Conservation (phyloP, 2,797 vertebrate genomes). For the Rhinella marina region DNA sequence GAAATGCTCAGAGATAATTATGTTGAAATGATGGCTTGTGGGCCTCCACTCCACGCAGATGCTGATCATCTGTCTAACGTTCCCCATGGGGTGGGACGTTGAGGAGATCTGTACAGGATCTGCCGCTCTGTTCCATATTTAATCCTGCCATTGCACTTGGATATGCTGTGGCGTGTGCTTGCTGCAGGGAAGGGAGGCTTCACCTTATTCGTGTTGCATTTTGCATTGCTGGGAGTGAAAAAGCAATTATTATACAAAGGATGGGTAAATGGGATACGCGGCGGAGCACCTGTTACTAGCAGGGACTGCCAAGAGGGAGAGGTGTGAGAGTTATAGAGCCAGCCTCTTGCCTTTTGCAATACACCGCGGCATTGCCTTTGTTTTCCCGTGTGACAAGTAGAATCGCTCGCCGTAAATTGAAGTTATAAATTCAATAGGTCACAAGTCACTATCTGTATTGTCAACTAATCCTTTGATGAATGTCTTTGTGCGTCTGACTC, state of each 20-base stretch:
- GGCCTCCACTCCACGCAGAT: slow-evolving; percentile 54
- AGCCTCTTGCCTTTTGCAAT: slow-evolving; percentile 1
- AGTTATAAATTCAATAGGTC: background rate
- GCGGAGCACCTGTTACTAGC: slow-evolving; percentile 37
- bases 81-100: slow-evolving; percentile 55
- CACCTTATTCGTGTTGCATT: slow-evolving; percentile 44
- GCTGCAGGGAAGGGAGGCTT: slow-evolving; percentile 55
- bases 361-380: background rate
- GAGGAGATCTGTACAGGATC: slow-evolving; percentile 47
- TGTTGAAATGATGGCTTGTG: slow-evolving; percentile 54
- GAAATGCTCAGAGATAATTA: slow-evolving; percentile 56
- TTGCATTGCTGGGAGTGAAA: slow-evolving; percentile 48
- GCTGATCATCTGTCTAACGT: slow-evolving; percentile 61
- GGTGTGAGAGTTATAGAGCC: slow-evolving; percentile 7
- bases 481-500: background rate
- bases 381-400: background rate
- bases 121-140: slow-evolving; percentile 53
- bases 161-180: slow-evolving; percentile 25
- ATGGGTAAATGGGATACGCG: slow-evolving; percentile 31
- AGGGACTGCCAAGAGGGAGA: slow-evolving; percentile 41
- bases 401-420: background rate
- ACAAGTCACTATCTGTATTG: background rate
- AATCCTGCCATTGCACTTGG: slow-evolving; percentile 55
- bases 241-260: slow-evolving; percentile 53
- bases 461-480: background rate